A percentile compares a stretch with the other conserved stretches of the same genome.
phyloP scores from a whole-genome alignment of 2,888 invertebrate genomes.

The Bellardia bayeri region DNA sequence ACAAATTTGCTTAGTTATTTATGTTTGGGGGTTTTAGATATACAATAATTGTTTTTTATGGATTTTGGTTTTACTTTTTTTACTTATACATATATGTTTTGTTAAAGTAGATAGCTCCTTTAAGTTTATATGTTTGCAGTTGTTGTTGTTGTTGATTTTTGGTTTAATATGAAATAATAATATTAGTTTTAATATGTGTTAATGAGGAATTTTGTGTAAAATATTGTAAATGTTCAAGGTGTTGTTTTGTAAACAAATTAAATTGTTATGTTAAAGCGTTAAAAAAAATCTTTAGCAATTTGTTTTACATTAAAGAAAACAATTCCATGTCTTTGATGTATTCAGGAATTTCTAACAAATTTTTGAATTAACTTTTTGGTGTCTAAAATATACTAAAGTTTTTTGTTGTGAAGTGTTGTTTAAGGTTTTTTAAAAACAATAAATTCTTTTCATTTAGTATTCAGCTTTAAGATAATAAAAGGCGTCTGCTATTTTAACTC shows the following conservation, averaged over 20 bases:
- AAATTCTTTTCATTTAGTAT: conserved; percentile 38
- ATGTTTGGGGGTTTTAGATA: background rate
- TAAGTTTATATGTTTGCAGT: background rate
- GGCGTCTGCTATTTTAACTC: background rate
- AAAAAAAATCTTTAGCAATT: conserved; percentile 21
- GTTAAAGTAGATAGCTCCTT: background rate
- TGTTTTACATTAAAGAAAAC: background rate
- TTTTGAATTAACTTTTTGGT: background rate
- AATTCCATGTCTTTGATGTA: background rate
- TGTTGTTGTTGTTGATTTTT: background rate
- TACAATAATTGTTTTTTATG: background rate
- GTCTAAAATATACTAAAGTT: conserved; percentile 4
- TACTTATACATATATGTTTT: background rate
- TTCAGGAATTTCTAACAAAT: background rate
- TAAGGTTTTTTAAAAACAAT: conserved; percentile 30
- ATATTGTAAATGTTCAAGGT: background rate
- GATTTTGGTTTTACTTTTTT: background rate
- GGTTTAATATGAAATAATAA: conserved; percentile 4
- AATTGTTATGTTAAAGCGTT: background rate
- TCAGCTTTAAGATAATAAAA: conserved; percentile 9
- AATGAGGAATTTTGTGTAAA: background rate
- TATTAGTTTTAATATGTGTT: conserved; percentile 26
- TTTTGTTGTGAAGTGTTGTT: background rate
- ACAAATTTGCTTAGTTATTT: conserved; percentile 13
- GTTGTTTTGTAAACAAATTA: conserved; percentile 25